Evolutionary conservation across 2,113 vertebrate species (phyloP), one percentile per base, ranked within the genome.

Genomic region (Carlito syrichta): DNA sequence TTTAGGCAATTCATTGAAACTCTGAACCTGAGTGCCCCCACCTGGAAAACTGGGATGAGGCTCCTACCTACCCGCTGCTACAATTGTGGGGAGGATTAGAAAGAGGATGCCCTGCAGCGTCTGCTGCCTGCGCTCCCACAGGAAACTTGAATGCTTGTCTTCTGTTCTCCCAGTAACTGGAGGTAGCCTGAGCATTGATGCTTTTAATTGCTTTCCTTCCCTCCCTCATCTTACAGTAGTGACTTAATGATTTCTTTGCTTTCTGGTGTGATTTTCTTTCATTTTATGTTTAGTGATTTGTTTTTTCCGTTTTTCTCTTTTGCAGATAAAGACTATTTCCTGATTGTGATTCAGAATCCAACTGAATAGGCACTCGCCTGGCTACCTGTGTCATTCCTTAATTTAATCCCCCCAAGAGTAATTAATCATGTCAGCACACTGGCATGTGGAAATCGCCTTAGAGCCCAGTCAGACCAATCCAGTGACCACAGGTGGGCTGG

Each of bases 291-390:
- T 87, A 95, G 43, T 97, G 69, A 96, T 91, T 86, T 68, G 14
- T 71, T 91, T 52, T 97, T 96, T 94, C 66, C 8, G 12, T 88
- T 93, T 85, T 95, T 86, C 90, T 95, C 83, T 69, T 91, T 94
- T 82, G 91, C 99, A 99, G 99, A 99, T 98, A 99, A 99, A 98
- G 99, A 99, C 98, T 99, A 99, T 97, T 99, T 99, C 98, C 97
- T 99, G 98, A 99, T 99, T 81, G 99, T 99, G 98, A 99, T 99
- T 97, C 99, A 99, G 99, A 99, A 99, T 96, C 99, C 99, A 8
- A 99, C 99, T 4, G 99, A 99, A 97, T 99, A 98, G 97, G 97
- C 97, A 56, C 48, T 71, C 30, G 92, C 89, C 81, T 68, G 84
- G 73, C 54, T 66, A 50, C 86, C 77, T 93, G 40, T 52, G 12